phyloP scores from a whole-genome alignment of 2,113 vertebrate genomes.

The Caranx melampygus region DNA sequence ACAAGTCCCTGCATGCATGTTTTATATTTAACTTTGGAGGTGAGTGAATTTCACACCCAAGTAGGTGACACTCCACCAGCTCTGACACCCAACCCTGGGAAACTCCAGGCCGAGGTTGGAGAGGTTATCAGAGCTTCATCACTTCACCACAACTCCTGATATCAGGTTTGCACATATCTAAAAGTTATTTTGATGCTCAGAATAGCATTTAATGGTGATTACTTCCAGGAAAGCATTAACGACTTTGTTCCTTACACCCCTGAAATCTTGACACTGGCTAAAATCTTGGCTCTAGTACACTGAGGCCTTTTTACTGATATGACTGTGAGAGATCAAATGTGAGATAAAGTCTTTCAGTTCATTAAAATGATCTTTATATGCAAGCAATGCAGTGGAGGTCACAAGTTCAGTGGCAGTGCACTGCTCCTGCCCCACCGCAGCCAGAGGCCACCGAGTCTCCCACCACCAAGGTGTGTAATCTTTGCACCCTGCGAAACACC shows the following conservation, averaged over 20 bases:
- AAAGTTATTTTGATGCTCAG: constrained; percentile 2
- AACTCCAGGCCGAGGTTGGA: constrained; percentile 51
- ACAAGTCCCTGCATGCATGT: constrained; percentile 22
- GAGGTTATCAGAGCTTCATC: constrained; percentile 41
- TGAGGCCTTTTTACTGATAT: neutral
- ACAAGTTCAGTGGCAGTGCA: constrained; percentile 7
- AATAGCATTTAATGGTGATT: neutral
- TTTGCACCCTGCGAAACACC: constrained; percentile 68
- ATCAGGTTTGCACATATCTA: neutral
- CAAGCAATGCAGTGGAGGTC: constrained; percentile 6
- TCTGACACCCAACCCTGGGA: constrained; percentile 68
- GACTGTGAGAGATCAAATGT: neutral
- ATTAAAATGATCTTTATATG: neutral
- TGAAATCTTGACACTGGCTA: neutral
- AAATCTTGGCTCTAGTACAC: neutral
- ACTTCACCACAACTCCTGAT: constrained; percentile 5
- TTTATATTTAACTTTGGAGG: constrained; percentile 48
- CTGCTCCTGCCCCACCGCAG: neutral
- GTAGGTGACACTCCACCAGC: constrained; percentile 54
- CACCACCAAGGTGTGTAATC: constrained; percentile 45
- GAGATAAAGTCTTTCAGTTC: neutral
- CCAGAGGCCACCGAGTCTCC: constrained; percentile 12
- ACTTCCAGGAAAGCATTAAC: neutral
- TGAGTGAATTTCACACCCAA: constrained; percentile 66
- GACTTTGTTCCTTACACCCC: neutral